phyloP scores from a whole-genome alignment of 2,888 invertebrate species.

The Baronia brevicornis region DNA sequence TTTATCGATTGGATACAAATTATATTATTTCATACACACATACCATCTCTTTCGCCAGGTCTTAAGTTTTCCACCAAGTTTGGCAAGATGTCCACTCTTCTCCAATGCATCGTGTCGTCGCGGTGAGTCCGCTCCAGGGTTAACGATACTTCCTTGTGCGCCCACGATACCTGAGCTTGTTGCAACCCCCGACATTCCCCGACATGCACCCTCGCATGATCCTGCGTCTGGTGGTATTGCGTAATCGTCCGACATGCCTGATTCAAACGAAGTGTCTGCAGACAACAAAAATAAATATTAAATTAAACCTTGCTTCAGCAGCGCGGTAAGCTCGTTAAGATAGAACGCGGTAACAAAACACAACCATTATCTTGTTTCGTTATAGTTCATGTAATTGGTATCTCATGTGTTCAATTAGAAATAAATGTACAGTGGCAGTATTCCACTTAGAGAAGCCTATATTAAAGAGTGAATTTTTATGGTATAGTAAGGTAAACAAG shows the following conservation, averaged over 20 bases:
- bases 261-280: conserved; percentile 92
- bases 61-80: conserved; percentile 95
- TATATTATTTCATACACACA: conserved; percentile 10
- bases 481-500: no score
- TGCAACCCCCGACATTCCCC: conserved; percentile 80
- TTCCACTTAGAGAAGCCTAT: no score
- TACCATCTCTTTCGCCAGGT: conserved; percentile 97
- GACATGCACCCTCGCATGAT: conserved; percentile 85
- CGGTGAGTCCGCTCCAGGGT: conserved; percentile 52
- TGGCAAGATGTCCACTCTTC: conserved; percentile 91
- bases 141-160: no score
- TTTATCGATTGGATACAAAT: not conserved
- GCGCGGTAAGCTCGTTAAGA: no score
- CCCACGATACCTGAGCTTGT: conserved; percentile 71
- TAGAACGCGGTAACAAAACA: no score
- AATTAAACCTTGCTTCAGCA: no score
- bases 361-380: no score
- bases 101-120: conserved; percentile 85
- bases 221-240: conserved; percentile 96
- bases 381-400: no score
- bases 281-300: not conserved
- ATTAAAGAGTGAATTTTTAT: no score
- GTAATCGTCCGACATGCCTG: conserved; percentile 96
- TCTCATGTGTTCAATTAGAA: not conserved
- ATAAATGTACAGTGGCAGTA: not conserved